Base-by-base conservation (phyloP, 2,797 vertebrate species). In the Lepus townsendii region DNA sequence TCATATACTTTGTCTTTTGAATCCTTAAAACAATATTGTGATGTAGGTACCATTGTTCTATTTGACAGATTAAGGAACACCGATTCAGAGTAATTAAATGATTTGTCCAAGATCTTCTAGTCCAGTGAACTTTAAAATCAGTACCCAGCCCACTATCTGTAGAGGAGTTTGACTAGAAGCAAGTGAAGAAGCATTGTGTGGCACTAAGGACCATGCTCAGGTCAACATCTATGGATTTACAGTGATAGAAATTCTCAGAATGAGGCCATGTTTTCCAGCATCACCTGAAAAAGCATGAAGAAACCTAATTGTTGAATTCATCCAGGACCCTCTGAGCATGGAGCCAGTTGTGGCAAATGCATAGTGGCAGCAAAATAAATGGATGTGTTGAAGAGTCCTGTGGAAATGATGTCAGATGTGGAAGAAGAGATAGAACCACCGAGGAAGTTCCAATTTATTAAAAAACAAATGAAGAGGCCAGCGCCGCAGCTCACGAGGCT, bases 1-100 rank as follows among this genome's bases (percentile, higher is more conserved):
- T 93, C 72, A 69, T 5, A 1, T 7, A 32, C 12, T 66, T 68
- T 79, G 47, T 3, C n/a, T 66, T 75, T 52, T 92, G 85, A 82
- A 76, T 65, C 32, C 30, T 89, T 80, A 93, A 73, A 91, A 77
- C 8, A 93, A 69, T 73, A 72, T 77, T 93, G 82, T 65, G n/a
- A 75, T 35, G 0, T 85, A 35, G 7, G 30, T 75, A 63, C 7
- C 71, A 62, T 47, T 73, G 24, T 65, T 60, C 57, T 20, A 57
- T 78, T 90, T 90, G 72, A 88, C 32, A 94, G 35, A 79, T 82
- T 66, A 91, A 94, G 52, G 63, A 66, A 27, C 26, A 71, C 12
- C 50, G 22, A 63, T 78, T 93, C 35, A 82, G 69, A 89, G 57
- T 72, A 24, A 10, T 87, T 82, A 71, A 78, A 60, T 73, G 35